Conservation (phyloP, 2,888 invertebrate genomes). For the Balanococcus diminutus region DNA sequence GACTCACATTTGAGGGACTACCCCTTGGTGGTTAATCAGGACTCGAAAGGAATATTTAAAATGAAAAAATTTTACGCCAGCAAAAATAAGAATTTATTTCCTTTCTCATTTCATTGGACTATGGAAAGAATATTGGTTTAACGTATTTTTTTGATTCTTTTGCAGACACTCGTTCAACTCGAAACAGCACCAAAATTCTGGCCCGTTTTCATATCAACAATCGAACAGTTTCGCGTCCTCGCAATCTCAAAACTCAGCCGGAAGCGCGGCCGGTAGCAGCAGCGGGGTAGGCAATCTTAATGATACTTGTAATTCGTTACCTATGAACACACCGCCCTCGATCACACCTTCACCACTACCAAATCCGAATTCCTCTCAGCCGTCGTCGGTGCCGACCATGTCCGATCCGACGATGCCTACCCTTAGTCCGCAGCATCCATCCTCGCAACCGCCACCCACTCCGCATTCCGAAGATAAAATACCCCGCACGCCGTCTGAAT, state of each 20-base stretch:
- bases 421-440: slow-evolving; percentile 70
- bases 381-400: slow-evolving; percentile 70
- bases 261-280: slow-evolving; percentile 39
- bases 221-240: slow-evolving; percentile 10
- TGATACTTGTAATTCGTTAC: slow-evolving; percentile 54
- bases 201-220: slow-evolving; percentile 36
- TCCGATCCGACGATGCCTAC: slow-evolving; percentile 73
- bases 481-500: slow-evolving; percentile 61
- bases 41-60: too few relatives aligned
- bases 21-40: too few relatives aligned
- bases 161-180: slow-evolving; percentile 13
- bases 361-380: slow-evolving; percentile 74
- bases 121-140: too few relatives aligned
- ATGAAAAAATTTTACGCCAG: too few relatives aligned
- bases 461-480: slow-evolving; percentile 59
- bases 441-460: slow-evolving; percentile 63
- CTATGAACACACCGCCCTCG: slow-evolving; percentile 65
- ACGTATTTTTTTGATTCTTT: neutral
- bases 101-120: too few relatives aligned
- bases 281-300: slow-evolving; percentile 56
- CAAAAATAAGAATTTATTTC: too few relatives aligned
- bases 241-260: slow-evolving; percentile 39
- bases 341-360: slow-evolving; percentile 74
- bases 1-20: too few relatives aligned
- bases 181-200: slow-evolving; percentile 11